These are phyloP conservation scores for Odontothrips loti DNA, from an alignment of 2,888 invertebrate genomes.

Conservation along the genomic window DNA sequence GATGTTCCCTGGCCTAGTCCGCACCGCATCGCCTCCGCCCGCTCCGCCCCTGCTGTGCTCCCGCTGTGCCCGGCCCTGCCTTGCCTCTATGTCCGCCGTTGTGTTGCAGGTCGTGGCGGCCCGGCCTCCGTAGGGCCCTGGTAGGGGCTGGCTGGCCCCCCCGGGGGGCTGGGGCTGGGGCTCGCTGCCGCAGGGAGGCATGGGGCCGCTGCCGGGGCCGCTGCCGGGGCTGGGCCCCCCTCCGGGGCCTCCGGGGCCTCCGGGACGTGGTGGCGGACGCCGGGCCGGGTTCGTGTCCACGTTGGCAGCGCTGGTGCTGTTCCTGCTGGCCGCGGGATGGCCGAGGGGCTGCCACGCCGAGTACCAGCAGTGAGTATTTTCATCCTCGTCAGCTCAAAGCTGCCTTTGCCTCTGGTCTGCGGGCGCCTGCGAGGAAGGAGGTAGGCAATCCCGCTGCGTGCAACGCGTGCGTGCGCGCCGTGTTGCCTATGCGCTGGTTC, in stretches of 20 bases:
- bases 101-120: not conserved
- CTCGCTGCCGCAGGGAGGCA: not conserved
- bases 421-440: not conserved
- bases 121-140: not conserved
- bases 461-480: not conserved
- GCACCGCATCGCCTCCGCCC: not conserved
- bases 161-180: not conserved
- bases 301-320: not conserved
- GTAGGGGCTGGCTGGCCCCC: not conserved
- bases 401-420: not conserved
- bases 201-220: not conserved
- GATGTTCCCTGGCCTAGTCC: not conserved
- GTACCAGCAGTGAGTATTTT: constrained; percentile 10
- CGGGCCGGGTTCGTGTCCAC: too few species aligned
- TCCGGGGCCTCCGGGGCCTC: too few species aligned
- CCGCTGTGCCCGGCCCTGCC: too few species aligned
- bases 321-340: not conserved
- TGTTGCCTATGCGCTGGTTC: not conserved
- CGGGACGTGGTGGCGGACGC: not conserved
- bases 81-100: not conserved
- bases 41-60: not conserved
- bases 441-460: not conserved
- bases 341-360: not conserved
- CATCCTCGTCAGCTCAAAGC: not conserved
- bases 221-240: not conserved